Evolutionary conservation across 2,888 invertebrate species (phyloP).

Genomic region (Teinopalpus imperialis): DNA sequence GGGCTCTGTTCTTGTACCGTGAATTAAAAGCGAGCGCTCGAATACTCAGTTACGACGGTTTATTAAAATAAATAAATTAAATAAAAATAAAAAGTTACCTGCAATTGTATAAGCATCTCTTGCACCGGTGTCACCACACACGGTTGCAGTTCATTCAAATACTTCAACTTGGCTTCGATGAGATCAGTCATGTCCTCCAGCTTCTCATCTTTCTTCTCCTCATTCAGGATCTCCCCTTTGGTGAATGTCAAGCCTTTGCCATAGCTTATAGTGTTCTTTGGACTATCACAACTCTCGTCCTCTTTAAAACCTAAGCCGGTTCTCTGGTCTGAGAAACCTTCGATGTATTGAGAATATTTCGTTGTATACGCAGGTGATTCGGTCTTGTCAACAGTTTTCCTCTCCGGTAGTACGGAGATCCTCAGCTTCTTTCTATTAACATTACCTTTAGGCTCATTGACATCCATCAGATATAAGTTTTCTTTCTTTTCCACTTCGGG

Average conservation of each 20-base stretch:
- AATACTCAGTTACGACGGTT: no score
- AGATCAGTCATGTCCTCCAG: constrained; percentile 62
- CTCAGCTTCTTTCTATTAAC: constrained; percentile 61
- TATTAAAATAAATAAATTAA: no score
- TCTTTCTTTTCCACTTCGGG: constrained; percentile 55
- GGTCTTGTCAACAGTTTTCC: constrained; percentile 49
- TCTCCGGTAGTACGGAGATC: constrained; percentile 65
- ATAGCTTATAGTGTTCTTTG: constrained; percentile 64
- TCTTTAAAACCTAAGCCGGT: constrained; percentile 74
- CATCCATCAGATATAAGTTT: constrained; percentile 60
- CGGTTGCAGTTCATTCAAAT: constrained; percentile 72
- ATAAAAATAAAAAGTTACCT: constrained; percentile 54
- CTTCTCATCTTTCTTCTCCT: constrained; percentile 60
- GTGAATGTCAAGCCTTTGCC: constrained; percentile 74
- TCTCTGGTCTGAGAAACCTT: constrained; percentile 68
- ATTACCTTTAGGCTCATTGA: constrained; percentile 47
- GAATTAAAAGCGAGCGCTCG: no score
- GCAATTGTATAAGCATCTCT: constrained; percentile 80
- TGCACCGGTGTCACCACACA: constrained; percentile 74
- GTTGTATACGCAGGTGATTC: constrained; percentile 66
- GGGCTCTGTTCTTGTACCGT: no score
- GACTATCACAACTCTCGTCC: constrained; percentile 42
- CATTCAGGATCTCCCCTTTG: constrained; percentile 76
- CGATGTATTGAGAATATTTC: constrained; percentile 70
- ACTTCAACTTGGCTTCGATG: constrained; percentile 78